phyloP scores from a whole-genome alignment of 1,140 invertebrate genomes.

The Brachionus asplanchnoidis region DNA sequence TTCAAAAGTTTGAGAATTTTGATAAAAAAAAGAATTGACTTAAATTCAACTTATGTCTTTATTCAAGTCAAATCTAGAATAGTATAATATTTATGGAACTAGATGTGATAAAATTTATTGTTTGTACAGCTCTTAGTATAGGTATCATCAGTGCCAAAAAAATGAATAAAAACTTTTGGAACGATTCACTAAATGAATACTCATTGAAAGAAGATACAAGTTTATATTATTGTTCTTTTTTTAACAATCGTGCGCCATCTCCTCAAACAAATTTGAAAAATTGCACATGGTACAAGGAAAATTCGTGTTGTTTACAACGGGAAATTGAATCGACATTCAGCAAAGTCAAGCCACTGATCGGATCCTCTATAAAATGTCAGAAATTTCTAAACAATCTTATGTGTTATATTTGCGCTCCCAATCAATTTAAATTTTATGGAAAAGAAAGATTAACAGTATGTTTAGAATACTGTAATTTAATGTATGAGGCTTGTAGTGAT shows the following conservation, averaged over 20 bases:
- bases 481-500: constrained; percentile 49
- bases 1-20: not conserved
- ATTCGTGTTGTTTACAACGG: constrained; percentile 55
- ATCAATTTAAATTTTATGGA: constrained; percentile 53
- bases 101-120: not conserved
- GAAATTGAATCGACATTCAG: constrained; percentile 56
- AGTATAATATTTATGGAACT: not conserved
- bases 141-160: not conserved
- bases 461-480: constrained; percentile 52
- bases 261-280: constrained; percentile 54
- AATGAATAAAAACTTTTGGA: not conserved
- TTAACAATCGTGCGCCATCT: constrained; percentile 54
- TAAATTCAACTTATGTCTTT: not conserved
- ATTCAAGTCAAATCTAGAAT: not conserved
- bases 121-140: not conserved
- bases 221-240: constrained; percentile 54
- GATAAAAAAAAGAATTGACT: not conserved
- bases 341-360: constrained; percentile 53
- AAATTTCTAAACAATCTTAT: constrained; percentile 56
- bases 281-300: constrained; percentile 56
- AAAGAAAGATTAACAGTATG: constrained; percentile 54
- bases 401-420: constrained; percentile 57
- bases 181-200: not conserved
- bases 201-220: not conserved
- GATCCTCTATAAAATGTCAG: constrained; percentile 52